Conservation (phyloP, 2,113 vertebrate genomes). For the Salvelinus sp. region DNA sequence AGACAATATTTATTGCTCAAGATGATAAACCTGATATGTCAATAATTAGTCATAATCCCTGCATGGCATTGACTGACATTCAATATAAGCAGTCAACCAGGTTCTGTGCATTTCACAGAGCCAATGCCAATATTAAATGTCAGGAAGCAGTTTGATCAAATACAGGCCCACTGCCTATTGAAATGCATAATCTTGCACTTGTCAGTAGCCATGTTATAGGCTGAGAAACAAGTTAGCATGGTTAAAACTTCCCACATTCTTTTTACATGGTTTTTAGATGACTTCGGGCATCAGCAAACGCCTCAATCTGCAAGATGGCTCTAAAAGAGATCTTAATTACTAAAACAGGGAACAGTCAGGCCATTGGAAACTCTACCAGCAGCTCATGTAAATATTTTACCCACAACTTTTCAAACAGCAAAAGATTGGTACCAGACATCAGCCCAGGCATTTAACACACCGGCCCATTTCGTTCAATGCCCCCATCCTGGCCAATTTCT, state of each 20-base stretch:
- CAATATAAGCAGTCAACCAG: slow-evolving; percentile 34
- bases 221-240: slow-evolving; percentile 14
- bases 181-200: slow-evolving; percentile 30
- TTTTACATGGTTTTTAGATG: slow-evolving; percentile 18
- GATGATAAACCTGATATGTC: slow-evolving; percentile 57
- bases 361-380: slow-evolving; percentile 4
- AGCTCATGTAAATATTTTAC: slow-evolving; percentile 12
- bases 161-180: slow-evolving; percentile 27
- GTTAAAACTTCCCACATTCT: slow-evolving; percentile 25
- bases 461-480: too few species aligned
- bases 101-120: slow-evolving; percentile 37
- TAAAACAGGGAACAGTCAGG: slow-evolving; percentile 5
- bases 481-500: too few species aligned
- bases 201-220: slow-evolving; percentile 24
- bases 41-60: slow-evolving; percentile 60
- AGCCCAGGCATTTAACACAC: too few species aligned
- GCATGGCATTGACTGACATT: slow-evolving; percentile 43
- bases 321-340: neutral
- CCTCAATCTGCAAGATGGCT: neutral
- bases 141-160: slow-evolving; percentile 56
- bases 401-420: neutral
- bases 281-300: neutral
- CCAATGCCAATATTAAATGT: slow-evolving; percentile 22
- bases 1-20: slow-evolving; percentile 70
- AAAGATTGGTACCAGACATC: too few species aligned